Evolutionary conservation across 2,797 vertebrate species (phyloP).

Genomic region (Hyperoplus immaculatus): DNA sequence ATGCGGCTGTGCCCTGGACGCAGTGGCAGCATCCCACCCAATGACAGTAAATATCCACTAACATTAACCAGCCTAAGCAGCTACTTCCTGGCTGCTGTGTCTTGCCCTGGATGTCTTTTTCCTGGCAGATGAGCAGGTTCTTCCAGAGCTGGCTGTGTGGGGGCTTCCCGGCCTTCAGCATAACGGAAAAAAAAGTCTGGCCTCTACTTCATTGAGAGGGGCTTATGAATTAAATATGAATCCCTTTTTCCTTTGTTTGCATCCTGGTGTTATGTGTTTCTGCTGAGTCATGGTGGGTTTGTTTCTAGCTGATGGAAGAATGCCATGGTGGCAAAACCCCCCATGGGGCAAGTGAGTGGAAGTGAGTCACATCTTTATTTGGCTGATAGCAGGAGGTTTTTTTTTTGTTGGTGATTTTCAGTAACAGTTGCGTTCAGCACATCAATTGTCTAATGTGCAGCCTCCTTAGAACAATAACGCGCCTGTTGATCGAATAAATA

Average conservation of each 20-base stretch:
- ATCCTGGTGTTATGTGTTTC: conserved; percentile 39
- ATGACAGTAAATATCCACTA: conserved; percentile 72
- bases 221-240: conserved; percentile 75
- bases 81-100: conserved; percentile 58
- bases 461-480: conserved; percentile 1
- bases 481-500: conserved; percentile 24
- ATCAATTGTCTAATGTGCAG: background rate
- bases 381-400: conserved; percentile 22
- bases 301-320: conserved; percentile 36
- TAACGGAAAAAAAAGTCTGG: conserved; percentile 36
- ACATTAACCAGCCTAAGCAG: conserved; percentile 67
- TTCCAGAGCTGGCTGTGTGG: conserved; percentile 1
- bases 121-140: conserved; percentile 15
- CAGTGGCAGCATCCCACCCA: conserved; percentile 54
- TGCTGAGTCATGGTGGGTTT: conserved; percentile 67
- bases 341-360: background rate
- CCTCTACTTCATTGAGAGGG: conserved; percentile 25
- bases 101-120: conserved; percentile 6
- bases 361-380: conserved; percentile 51
- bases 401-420: conserved; percentile 25
- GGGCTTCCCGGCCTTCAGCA: conserved; percentile 22
- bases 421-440: conserved; percentile 16
- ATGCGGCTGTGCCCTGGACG: conserved; percentile 67
- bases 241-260: conserved; percentile 39
- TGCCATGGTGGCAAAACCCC: conserved; percentile 17